Conservation (phyloP, 2,113 vertebrate genomes). For the Felis chaus region DNA sequence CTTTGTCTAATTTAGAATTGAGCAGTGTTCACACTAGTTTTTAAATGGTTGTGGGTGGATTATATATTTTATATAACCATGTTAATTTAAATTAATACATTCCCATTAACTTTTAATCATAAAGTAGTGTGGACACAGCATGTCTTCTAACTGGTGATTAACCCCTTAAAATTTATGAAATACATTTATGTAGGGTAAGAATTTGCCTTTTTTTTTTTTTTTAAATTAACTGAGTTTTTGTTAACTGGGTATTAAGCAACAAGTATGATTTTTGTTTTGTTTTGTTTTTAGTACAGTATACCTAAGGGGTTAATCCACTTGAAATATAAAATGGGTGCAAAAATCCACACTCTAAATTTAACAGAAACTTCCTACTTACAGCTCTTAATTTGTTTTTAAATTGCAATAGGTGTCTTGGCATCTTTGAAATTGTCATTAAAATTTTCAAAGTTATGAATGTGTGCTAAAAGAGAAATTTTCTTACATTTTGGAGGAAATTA, state of each 20-base stretch:
- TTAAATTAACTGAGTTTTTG: conserved; percentile 69
- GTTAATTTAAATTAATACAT: conserved; percentile 79
- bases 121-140: conserved; percentile 90
- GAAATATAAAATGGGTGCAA: conserved; percentile 86
- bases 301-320: conserved; percentile 90
- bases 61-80: conserved; percentile 81
- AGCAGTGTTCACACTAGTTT: conserved; percentile 91
- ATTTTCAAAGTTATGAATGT: conserved; percentile 36
- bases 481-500: conserved; percentile 54
- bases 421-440: conserved; percentile 73
- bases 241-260: conserved; percentile 72
- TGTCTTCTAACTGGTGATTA: conserved; percentile 88
- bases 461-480: conserved; percentile 47
- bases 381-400: conserved; percentile 62
- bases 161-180: conserved; percentile 86
- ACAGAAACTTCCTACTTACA: conserved; percentile 59
- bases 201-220: conserved; percentile 66
- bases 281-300: conserved; percentile 72
- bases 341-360: conserved; percentile 88
- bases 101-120: conserved; percentile 84
- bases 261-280: conserved; percentile 67
- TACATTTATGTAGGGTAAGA: conserved; percentile 72
- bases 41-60: conserved; percentile 83
- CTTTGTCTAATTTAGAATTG: conserved; percentile 82
- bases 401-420: conserved; percentile 78